Evolutionary conservation across 2,888 invertebrate genomes (phyloP), one percentile per base, ranked within the genome.

Genomic region (Philereme transversata): DNA sequence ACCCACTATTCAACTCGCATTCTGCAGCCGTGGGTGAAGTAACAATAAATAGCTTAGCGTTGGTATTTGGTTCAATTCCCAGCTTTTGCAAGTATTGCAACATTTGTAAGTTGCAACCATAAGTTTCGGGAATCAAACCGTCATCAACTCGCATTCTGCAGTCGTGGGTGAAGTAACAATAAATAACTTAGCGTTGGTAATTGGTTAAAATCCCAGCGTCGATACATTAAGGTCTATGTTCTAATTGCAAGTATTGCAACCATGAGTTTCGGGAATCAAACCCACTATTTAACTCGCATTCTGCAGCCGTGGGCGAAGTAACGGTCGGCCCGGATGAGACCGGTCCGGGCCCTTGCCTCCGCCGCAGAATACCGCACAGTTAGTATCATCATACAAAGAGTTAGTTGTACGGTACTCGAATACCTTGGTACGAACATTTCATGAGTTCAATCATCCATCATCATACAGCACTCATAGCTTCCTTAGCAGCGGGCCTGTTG

Each of bases 281-380:
- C 62, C 57, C 61, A 57, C 56, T 47, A 41, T 56, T 22, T 7
- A 49, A 41, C 10, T 47, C 38, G 43, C 46, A 41, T 61, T 40
- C 52, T 65, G 65, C 71, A 72, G 75, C 62, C 60, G 60, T 11
- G 38, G 47, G 41, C 47, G 71, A 34, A 46, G 56, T 82, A 83
- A 83, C 83, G 83, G 83, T 83, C 70, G 80, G 44, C 78, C 79
- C 71, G 73, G 71, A 75, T 80, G 72, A 55, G 76, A 83, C 83
- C 82, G 83, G 83, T 81, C 72, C 44, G 3, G 55, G 44, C 57
- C 54, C 50, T 54, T 46, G 52, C 57, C 54, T 6, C 52, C 10
- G 43, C 43, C 46, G 33, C n/a, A 46, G 46, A 46, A 46, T 46
- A 34, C 9, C 4, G n/a, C 34, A 9, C 9, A 47, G 47, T 34